These are phyloP conservation scores for Dioctria rufipes DNA, from an alignment of 2,888 invertebrate species.

Conservation along the genomic window DNA sequence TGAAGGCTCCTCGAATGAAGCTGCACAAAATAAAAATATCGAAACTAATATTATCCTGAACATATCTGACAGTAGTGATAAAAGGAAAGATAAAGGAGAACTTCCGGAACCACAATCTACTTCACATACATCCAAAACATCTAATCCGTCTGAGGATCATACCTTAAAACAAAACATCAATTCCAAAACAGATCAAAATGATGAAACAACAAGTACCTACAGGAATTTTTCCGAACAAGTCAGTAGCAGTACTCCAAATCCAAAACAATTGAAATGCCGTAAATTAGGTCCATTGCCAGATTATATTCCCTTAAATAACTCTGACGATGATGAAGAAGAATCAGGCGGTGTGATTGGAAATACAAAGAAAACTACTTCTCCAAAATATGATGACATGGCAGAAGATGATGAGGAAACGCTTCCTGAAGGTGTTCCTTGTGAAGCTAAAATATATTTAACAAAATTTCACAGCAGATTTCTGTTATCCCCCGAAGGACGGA, in stretches of 20 bases:
- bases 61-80: background rate
- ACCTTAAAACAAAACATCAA: too few species aligned
- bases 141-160: too few species aligned
- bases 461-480: slow-evolving; percentile 72
- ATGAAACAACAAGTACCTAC: background rate
- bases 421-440: slow-evolving; percentile 61
- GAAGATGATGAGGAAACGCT: background rate
- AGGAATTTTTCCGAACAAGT: background rate
- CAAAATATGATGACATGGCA: background rate
- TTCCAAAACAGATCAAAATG: too few species aligned
- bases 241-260: background rate
- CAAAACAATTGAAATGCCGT: too few species aligned
- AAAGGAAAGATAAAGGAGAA: too few species aligned
- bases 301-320: slow-evolving; percentile 64
- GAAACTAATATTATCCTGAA: background rate
- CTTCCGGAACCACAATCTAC: too few species aligned
- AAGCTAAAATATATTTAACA: slow-evolving; percentile 73
- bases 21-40: background rate
- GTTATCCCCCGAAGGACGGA: slow-evolving; percentile 71
- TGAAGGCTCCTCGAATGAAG: background rate
- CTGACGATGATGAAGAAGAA: slow-evolving; percentile 44
- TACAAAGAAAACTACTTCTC: background rate
- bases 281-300: slow-evolving; percentile 63
- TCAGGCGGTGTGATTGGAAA: slow-evolving; percentile 26
- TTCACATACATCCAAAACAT: too few species aligned